Base-by-base conservation (phyloP, 2,888 invertebrate genomes). In the Pandemis corylana region DNA sequence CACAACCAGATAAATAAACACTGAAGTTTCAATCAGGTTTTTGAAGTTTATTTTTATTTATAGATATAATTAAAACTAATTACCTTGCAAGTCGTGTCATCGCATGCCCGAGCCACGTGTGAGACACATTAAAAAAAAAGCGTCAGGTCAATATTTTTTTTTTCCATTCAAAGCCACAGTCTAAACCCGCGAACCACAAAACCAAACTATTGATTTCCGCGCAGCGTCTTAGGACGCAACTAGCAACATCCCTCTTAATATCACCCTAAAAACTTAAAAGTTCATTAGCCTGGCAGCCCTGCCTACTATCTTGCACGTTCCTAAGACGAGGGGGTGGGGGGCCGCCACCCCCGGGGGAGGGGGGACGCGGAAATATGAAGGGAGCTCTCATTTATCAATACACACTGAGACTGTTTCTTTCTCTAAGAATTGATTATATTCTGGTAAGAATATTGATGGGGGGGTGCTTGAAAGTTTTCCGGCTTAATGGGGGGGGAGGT, bases 321-420 rank as follows among this genome's bases (percentile, higher is more conserved):
- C 92, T 93, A 93, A 93, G 93, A 93, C 91, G 87, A 82, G 77
- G 86, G 87, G 83, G 71, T 76, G 78, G 85, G 86, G 87, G 84
- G 83, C 82, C 83, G 81, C 81, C 84, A 81, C 80, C 82, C 81
- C 83, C 81, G 71, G 77, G 79, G 84, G 82, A 85, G 83, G 80
- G 78, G 78, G 78, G 79, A 90, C 90, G 90, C 92, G 93, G 93
- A 94, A 94, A 94, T 94, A 94, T 94, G 94, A 94, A 93, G 93
- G 93, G 93, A 90, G 91, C 84, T 82, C 93, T 94, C 94, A 94
- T 94, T 94, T 94, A 94, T 94, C 94, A 94, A 94, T 94, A 94
- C 93, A 92, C 82, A 82, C 82, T 72, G 89, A 87, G 91, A 93
- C 93, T 93, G 94, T 94, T 94, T 94, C 94, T 94, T 94, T 94